Evolutionary conservation across 1,140 invertebrate genomes (phyloP).

Genomic region (Spodoptera litura): DNA sequence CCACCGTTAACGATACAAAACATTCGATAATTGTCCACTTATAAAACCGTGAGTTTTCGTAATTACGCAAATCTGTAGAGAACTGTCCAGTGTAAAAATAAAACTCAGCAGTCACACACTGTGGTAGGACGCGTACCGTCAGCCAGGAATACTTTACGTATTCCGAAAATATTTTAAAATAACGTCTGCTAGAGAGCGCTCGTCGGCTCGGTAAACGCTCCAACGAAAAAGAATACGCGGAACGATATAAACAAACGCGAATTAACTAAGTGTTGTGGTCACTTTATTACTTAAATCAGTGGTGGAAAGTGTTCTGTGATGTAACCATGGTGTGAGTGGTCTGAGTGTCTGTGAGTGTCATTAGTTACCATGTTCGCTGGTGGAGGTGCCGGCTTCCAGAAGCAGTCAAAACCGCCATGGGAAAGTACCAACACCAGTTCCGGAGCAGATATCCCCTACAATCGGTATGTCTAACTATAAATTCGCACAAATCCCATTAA

Average conservation of each 20-base stretch:
- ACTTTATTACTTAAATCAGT: neutral
- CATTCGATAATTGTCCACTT: slow-evolving; percentile 59
- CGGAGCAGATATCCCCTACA: slow-evolving; percentile 65
- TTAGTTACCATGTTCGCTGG: slow-evolving; percentile 62
- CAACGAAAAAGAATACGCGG: slow-evolving; percentile 61
- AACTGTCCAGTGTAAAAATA: slow-evolving; percentile 76
- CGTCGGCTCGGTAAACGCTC: slow-evolving; percentile 41
- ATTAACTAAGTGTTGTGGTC: slow-evolving; percentile 9
- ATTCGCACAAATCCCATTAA: too few species aligned
- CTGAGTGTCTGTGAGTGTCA: slow-evolving; percentile 49
- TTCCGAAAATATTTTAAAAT: slow-evolving; percentile 72
- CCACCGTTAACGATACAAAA: slow-evolving; percentile 47
- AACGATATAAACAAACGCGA: slow-evolving; percentile 48
- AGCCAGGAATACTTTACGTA: slow-evolving; percentile 70
- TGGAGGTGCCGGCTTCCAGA: slow-evolving; percentile 78
- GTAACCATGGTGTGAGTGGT: slow-evolving; percentile 9
- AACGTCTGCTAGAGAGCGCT: slow-evolving; percentile 55
- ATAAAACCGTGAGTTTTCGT: slow-evolving; percentile 46
- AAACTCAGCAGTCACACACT: slow-evolving; percentile 72
- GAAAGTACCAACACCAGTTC: slow-evolving; percentile 63
- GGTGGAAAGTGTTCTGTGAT: slow-evolving; percentile 4
- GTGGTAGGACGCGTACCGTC: slow-evolving; percentile 50
- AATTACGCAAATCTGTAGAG: slow-evolving; percentile 77
- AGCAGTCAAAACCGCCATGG: slow-evolving; percentile 81
- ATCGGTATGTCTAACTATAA: slow-evolving; percentile 64